A percentile compares a stretch with the other conserved stretches of the same genome.
Conservation (phyloP, 1,140 invertebrate genomes). For the Carcinoscorpius rotundicauda region DNA sequence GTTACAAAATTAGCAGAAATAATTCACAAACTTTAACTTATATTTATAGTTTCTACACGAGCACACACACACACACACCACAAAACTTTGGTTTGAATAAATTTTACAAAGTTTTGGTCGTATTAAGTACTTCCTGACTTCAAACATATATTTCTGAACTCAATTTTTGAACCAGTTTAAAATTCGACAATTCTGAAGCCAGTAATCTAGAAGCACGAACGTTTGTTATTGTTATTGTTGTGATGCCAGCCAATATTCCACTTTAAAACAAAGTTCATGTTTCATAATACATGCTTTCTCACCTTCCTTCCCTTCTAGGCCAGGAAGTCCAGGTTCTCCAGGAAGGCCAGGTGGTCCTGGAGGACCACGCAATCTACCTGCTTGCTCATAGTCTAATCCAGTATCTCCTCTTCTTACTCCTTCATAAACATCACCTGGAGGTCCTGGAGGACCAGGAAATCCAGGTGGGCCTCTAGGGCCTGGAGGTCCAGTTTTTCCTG, state of each 20-base stretch:
- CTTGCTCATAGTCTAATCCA: constrained; percentile 5
- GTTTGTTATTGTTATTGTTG: not conserved
- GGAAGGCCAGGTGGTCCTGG: not conserved
- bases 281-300: not conserved
- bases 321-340: constrained; percentile 14
- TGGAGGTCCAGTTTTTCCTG: constrained; percentile 3
- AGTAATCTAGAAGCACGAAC: not conserved
- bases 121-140: not conserved
- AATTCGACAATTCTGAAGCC: not conserved
- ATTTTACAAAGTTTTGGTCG: not conserved
- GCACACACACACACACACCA: too few relatives aligned
- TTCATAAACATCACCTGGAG: too few relatives aligned
- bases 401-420: not conserved
- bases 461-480: constrained; percentile 10
- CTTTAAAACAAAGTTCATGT: not conserved
- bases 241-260: not conserved
- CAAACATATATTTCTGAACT: not conserved
- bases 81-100: not conserved
- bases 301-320: constrained; percentile 14
- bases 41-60: too few relatives aligned
- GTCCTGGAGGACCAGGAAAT: constrained; percentile 1
- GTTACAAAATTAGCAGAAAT: too few relatives aligned
- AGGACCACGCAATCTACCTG: not conserved
- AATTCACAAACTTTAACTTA: too few relatives aligned
- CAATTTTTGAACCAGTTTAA: not conserved